Conservation (phyloP, 2,797 vertebrate genomes). For the Phrynocephalus vlangalii region DNA sequence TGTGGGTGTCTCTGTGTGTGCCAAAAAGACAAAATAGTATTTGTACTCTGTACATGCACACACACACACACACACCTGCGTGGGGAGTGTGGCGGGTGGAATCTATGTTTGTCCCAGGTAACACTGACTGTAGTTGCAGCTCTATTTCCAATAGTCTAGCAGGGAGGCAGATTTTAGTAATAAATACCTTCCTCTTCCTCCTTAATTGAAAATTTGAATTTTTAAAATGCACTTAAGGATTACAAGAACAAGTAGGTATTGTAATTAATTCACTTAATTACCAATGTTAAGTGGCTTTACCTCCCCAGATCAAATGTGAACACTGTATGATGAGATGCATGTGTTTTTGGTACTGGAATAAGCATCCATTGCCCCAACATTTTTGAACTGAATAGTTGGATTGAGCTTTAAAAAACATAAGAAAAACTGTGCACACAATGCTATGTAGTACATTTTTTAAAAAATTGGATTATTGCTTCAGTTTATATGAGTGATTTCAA, state of each 20-base stretch:
- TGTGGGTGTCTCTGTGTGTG: too few species aligned
- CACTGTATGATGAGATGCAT: not conserved
- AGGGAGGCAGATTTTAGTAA: not conserved
- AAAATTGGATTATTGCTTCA: not conserved
- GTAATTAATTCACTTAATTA: conserved; percentile 13
- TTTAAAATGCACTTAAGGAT: not conserved
- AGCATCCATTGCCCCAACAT: not conserved
- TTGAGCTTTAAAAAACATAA: not conserved
- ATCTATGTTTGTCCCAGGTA: too few species aligned
- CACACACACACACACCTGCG: too few species aligned
- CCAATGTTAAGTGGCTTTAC: conserved; percentile 9
- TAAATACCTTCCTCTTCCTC: not conserved
- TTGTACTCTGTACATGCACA: too few species aligned
- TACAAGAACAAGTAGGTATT: not conserved
- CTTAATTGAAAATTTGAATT: not conserved
- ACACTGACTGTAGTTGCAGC: too few species aligned
- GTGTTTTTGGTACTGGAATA: not conserved
- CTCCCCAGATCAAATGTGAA: not conserved
- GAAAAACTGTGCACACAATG: not conserved
- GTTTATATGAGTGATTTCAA: not conserved
- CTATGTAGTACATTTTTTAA: not conserved
- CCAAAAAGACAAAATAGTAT: too few species aligned
- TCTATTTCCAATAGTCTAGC: not conserved
- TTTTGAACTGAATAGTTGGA: not conserved
- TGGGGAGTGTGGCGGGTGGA: too few species aligned